A percentile compares a stretch with the other conserved stretches of the same genome.
Evolutionary conservation across 2,888 invertebrate genomes (phyloP).

Genomic region (Uloborus plumipes): DNA sequence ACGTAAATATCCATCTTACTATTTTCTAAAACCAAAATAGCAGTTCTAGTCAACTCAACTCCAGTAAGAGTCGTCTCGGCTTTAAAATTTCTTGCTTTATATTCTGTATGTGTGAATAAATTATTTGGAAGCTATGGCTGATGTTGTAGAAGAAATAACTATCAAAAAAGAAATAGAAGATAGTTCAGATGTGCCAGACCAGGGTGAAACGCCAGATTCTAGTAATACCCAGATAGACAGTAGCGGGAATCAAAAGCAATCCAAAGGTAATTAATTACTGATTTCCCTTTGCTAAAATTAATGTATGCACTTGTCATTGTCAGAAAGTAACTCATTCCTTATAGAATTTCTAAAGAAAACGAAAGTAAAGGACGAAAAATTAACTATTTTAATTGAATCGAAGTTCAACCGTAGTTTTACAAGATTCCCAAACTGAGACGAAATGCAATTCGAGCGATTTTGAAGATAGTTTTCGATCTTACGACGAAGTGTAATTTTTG

Average conservation of each 20-base stretch:
- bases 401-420: too few relatives aligned
- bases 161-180: slow-evolving; percentile 53
- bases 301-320: neutral
- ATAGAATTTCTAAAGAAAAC: neutral
- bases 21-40: too few relatives aligned
- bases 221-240: slow-evolving; percentile 31
- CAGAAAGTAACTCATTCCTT: too few relatives aligned
- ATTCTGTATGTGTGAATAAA: neutral
- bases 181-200: slow-evolving; percentile 33
- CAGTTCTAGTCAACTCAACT: too few relatives aligned
- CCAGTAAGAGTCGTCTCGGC: neutral
- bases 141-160: slow-evolving; percentile 19
- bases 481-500: too few relatives aligned
- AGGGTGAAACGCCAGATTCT: slow-evolving; percentile 36
- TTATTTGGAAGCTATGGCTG: slow-evolving; percentile 33
- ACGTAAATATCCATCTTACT: too few relatives aligned
- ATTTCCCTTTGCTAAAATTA: neutral
- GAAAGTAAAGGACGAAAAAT: neutral
- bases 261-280: slow-evolving; percentile 41
- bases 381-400: neutral
- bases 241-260: slow-evolving; percentile 21
- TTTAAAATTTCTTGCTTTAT: neutral
- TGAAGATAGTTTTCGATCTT: too few relatives aligned
- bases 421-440: too few relatives aligned
- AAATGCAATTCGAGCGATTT: too few relatives aligned